A percentile compares a stretch with the other conserved stretches of the same genome.
phyloP scores from a whole-genome alignment of 2,113 vertebrate species.

The Diadophis punctatus region DNA sequence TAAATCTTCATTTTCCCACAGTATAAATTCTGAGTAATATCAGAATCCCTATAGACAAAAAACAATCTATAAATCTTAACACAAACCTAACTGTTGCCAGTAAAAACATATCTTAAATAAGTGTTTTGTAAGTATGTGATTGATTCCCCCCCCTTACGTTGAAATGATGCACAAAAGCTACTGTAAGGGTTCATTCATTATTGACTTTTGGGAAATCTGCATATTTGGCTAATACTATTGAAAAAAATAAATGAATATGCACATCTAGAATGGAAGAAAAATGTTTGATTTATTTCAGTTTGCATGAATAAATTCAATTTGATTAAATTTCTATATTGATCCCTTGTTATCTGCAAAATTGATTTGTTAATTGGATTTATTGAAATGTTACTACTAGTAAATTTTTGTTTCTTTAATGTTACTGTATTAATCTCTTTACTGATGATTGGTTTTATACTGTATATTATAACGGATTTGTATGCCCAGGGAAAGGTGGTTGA shows the following conservation, averaged over 20 bases:
- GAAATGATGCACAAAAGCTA: constrained; percentile 60
- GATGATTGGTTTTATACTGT: background rate
- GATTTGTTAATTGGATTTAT: background rate
- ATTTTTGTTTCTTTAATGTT: background rate
- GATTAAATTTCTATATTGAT: background rate
- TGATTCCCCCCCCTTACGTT: constrained; percentile 24
- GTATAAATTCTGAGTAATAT: constrained; percentile 50
- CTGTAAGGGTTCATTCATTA: constrained; percentile 56
- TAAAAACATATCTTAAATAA: constrained; percentile 57
- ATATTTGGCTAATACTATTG: background rate
- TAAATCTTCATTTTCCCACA: constrained; percentile 53
- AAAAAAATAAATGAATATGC: background rate
- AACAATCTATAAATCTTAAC: constrained; percentile 57
- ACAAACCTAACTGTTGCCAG: constrained; percentile 57
- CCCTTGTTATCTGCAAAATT: background rate
- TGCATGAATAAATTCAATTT: background rate
- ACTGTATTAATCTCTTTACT: background rate
- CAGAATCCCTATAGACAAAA: constrained; percentile 59
- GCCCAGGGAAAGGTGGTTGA: background rate
- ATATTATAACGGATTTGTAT: background rate
- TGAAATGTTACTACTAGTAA: background rate
- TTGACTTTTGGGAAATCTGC: constrained; percentile 60
- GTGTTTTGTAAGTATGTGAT: constrained; percentile 63
- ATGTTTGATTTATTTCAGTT: background rate
- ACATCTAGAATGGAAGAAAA: background rate